phyloP scores from a whole-genome alignment of 2,113 vertebrate genomes.

The Rallus limicola region DNA sequence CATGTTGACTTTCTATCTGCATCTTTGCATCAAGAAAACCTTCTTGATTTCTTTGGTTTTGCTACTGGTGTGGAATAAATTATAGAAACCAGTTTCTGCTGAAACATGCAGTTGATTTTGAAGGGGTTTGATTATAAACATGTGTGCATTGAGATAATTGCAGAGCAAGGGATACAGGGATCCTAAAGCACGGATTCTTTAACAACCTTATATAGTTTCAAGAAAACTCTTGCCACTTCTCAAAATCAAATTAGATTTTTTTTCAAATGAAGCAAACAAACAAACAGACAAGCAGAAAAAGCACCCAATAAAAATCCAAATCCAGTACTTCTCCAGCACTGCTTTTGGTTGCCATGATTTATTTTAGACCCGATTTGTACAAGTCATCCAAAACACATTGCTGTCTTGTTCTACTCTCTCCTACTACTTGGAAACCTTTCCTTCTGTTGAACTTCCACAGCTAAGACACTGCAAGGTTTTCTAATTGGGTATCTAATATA shows the following conservation, averaged over 20 bases:
- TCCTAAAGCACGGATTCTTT: background rate
- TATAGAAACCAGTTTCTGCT: background rate
- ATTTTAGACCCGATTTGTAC: background rate
- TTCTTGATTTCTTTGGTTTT: background rate
- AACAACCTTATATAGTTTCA: background rate
- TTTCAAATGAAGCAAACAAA: background rate
- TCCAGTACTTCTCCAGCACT: background rate
- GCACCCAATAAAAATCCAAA: background rate
- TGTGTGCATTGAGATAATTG: background rate
- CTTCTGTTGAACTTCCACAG: background rate
- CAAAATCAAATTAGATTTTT: background rate
- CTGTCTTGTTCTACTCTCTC: background rate
- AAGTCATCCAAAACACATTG: background rate
- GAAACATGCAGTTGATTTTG: background rate
- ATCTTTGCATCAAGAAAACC: background rate
- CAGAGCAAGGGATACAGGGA: background rate
- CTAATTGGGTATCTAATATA: background rate
- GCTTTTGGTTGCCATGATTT: background rate
- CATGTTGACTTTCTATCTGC: background rate
- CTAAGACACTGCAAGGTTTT: background rate
- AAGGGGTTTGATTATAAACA: background rate
- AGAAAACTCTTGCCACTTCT: background rate
- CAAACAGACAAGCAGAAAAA: too few species aligned
- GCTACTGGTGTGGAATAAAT: background rate
- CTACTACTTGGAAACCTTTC: background rate